Conservation (phyloP, 1,140 invertebrate species). For the Pollicipes pollicipes region DNA sequence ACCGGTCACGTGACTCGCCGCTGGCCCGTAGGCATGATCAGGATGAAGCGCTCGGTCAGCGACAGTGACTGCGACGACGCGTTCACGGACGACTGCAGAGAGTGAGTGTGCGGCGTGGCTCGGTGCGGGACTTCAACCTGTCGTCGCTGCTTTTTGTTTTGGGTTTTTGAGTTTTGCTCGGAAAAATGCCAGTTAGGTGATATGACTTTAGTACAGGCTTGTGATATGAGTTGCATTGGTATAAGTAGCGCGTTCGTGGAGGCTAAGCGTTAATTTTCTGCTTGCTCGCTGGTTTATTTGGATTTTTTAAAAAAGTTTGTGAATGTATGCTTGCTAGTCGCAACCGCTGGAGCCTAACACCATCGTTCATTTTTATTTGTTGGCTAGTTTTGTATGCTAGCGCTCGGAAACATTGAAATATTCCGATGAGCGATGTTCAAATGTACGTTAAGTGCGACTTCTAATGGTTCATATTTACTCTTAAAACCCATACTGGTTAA, state of each 20-base stretch:
- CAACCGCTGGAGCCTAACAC: too few species aligned
- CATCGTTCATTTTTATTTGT: too few species aligned
- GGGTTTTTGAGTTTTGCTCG: neutral
- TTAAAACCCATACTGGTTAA: too few species aligned
- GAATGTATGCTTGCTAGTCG: too few species aligned
- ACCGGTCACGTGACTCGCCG: slow-evolving; percentile 5
- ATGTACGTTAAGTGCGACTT: too few species aligned
- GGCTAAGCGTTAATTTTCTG: too few species aligned
- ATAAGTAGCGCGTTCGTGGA: slow-evolving; percentile 3
- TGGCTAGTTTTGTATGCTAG: too few species aligned
- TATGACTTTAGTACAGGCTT: neutral
- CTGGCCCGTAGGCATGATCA: slow-evolving; percentile 13
- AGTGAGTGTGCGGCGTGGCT: slow-evolving; percentile 23
- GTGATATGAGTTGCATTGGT: neutral
- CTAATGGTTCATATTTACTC: too few species aligned
- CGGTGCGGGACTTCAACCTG: neutral
- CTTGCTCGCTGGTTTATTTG: too few species aligned
- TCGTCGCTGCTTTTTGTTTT: slow-evolving; percentile 4
- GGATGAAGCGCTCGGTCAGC: slow-evolving; percentile 30
- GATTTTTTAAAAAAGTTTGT: too few species aligned
- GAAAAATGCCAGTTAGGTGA: slow-evolving; percentile 7
- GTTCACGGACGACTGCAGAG: slow-evolving; percentile 29
- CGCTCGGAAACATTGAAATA: too few species aligned
- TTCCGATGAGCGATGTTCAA: too few species aligned
- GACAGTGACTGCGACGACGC: slow-evolving; percentile 28